These are phyloP conservation scores for Hippasteria phrygiana DNA, from an alignment of 53 echinoderm and acorn worm species.

Conservation along the genomic window DNA sequence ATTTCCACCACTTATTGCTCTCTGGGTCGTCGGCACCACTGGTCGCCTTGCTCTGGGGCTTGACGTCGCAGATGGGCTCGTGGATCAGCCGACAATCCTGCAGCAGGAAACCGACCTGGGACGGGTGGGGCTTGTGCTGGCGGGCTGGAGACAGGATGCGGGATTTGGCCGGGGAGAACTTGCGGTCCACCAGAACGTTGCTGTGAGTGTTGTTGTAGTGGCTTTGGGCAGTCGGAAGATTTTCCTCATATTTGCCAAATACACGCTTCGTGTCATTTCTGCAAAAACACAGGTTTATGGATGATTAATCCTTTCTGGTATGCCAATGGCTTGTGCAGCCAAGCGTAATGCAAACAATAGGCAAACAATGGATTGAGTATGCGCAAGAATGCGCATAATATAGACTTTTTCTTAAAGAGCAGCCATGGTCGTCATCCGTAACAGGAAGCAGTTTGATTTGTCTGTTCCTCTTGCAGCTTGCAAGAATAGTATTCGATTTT, in stretches of 20 bases:
- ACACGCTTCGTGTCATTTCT: constrained; percentile 75
- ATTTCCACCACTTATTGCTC: constrained; percentile 80
- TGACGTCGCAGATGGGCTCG: constrained; percentile 93
- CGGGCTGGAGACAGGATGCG: constrained; percentile 63
- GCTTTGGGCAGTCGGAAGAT: constrained; percentile 31
- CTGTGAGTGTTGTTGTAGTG: constrained; percentile 73
- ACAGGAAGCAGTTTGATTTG: no score
- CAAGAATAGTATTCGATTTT: no score
- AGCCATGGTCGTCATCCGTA: no score
- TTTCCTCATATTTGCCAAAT: constrained; percentile 78
- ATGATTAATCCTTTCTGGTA: no score
- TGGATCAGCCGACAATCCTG: constrained; percentile 84
- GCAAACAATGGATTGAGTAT: no score
- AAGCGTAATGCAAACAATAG: no score
- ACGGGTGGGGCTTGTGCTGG: constrained; percentile 86
- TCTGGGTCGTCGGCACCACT: constrained; percentile 23
- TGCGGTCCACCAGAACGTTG: constrained; percentile 29
- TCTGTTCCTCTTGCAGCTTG: no score
- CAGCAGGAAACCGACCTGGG: constrained; percentile 86
- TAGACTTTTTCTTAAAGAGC: no score
- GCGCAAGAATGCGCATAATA: no score
- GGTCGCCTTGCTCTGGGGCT: constrained; percentile 63
- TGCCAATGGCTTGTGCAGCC: no score
- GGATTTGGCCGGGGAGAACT: constrained; percentile 61
- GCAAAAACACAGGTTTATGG: not conserved